These are phyloP conservation scores for Danio choprae DNA, from an alignment of 2,797 vertebrate species.

Conservation along the genomic window DNA sequence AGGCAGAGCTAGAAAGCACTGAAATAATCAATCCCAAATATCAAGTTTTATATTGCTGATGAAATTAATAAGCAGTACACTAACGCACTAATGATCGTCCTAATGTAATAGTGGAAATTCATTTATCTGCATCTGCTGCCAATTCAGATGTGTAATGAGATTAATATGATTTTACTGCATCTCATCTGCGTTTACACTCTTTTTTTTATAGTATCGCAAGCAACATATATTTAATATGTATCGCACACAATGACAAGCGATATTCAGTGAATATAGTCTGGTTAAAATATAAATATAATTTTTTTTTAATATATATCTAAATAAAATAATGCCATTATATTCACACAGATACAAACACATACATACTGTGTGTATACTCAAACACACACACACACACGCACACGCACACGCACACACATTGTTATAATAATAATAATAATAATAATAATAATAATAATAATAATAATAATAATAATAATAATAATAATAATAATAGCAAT, in stretches of 20 bases:
- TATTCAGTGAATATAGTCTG: too few relatives aligned
- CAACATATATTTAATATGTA: neutral
- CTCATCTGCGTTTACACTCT: neutral
- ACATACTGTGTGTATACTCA: too few relatives aligned
- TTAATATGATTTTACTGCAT: constrained; percentile 10
- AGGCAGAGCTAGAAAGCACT: neutral
- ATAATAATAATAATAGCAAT: too few relatives aligned
- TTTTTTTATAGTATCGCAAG: neutral
- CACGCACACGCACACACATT: too few relatives aligned
- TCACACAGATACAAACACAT: too few relatives aligned
- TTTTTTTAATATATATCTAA: too few relatives aligned
- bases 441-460: too few relatives aligned
- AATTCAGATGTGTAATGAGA: constrained; percentile 13
- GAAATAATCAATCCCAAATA: constrained; percentile 30
- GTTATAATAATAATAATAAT: too few relatives aligned
- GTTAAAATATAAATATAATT: too few relatives aligned
- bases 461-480: too few relatives aligned
- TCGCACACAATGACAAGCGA: neutral
- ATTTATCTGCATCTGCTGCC: neutral
- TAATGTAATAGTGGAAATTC: constrained; percentile 5
- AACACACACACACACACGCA: too few relatives aligned
- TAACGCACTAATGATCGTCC: constrained; percentile 14
- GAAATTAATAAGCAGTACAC: constrained; percentile 9
- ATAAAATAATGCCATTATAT: too few relatives aligned
- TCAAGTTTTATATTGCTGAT: constrained; percentile 9